Base-by-base conservation (phyloP, 2,888 invertebrate species). In the Cheilosia urbana region DNA sequence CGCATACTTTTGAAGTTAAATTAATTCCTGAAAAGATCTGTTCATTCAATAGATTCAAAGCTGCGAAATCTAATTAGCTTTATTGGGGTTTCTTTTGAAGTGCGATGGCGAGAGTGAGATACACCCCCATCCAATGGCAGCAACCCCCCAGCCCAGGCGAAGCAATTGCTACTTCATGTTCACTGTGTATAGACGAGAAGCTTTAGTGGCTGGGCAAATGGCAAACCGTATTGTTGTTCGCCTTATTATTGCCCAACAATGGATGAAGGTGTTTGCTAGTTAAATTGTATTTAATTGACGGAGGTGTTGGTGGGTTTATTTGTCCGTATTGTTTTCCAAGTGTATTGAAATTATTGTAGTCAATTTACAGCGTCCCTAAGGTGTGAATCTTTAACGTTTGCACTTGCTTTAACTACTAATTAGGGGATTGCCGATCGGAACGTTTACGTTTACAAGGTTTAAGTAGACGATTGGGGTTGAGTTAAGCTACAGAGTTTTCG, bases 61-160 rank as follows among this genome's bases (percentile, higher is more conserved):
- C 40, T 66, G 40, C 42, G 37, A 49, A 83, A 79, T 73, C 78
- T 79, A 83, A 79, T 83, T 83, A 78, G 73, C 40, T 73, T 83
- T 68, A 73, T 78, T 81, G 42, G 76, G 37, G 55, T 24, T 49
- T 62, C 78, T 78, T 78, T 73, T 83, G 72, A 83, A 62, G 78
- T 78, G 47, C 42, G 57, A 45, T 30, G 37, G 37, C 37, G 37
- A 37, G 3, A 11, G 11, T 37, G 11, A 37, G 13, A 37, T 37
- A 37, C 13, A 37, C 6, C 45, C 17, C 6, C 0, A 17, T 17
- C 3, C 45, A n/a, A 47, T 17, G n/a, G 9, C 4, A 17, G 15
- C 15, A 45, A 45, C 17, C 45, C n/a, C n/a, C 45, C n/a, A 47
- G 9, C 45, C 45, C 45, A 13, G 13, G 17, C 2, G n/a, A 47